Base-by-base conservation (phyloP, 2,113 vertebrate genomes). In the Hassar affinis region DNA sequence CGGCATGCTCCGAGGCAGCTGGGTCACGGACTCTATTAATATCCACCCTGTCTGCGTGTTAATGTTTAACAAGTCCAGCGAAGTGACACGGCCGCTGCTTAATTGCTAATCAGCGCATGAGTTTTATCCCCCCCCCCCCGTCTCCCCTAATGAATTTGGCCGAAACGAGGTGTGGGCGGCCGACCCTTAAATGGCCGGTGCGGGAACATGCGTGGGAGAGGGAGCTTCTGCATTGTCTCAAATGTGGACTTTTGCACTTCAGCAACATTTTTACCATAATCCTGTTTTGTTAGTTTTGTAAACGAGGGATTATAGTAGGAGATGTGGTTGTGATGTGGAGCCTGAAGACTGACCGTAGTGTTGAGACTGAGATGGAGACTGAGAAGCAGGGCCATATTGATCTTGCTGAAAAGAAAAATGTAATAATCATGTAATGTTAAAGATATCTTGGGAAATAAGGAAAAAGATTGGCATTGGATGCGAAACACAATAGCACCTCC, bases 101-200 rank as follows among this genome's bases (percentile, higher is more conserved):
- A 93, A 94, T 94, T 93, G 91, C 93, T 94, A 94, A 94, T 94
- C 93, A 94, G 90, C 15, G 86, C 93, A 91, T 91, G 89, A 49
- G 92, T 93, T 93, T 91, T 92, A 93, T 92, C 88, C 90, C 88
- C 84, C 88, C 93, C 91, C 88, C 90, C 88, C 84, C 88, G 75
- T 82, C 85, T 86, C 89, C 79, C 89, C 89, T 93, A 93, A 94
- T 93, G 92, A 93, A 92, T 93, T 85, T 88, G 77, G 89, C 89
- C 90, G 88, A 90, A 90, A 92, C 91, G 92, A 92, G 91, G 91
- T 92, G 92, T 93, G 91, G 91, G 92, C 64, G 87, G 85, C 84
- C 57, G 88, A 75, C 57, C 87, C 91, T 91, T 92, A 89, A 89
- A 84, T 87, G 86, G 68, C 83, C 92, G 88, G 85, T 87, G n/a